Evolutionary conservation across 2,888 invertebrate genomes (phyloP).

Genomic region (Lacanobia wlatinum): DNA sequence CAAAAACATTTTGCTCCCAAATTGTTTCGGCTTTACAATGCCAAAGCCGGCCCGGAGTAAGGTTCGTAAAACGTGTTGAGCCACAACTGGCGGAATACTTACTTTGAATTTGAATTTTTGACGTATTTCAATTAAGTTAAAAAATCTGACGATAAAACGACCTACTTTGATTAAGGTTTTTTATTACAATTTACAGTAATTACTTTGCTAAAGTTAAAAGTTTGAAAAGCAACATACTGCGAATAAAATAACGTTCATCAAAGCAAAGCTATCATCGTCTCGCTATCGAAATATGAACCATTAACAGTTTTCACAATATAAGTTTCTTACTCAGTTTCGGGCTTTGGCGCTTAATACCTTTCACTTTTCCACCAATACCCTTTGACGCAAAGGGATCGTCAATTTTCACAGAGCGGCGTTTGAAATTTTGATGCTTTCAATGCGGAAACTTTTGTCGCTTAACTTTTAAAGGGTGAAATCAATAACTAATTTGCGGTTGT

Average conservation of each 20-base stretch:
- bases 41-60: constrained; percentile 35
- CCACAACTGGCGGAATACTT: constrained; percentile 37
- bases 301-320: constrained; percentile 7
- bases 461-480: constrained; percentile 44
- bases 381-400: constrained; percentile 37
- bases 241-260: too few relatives aligned
- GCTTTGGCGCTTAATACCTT: constrained; percentile 11
- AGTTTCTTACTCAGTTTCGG: constrained; percentile 16
- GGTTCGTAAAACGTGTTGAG: constrained; percentile 31
- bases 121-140: constrained; percentile 26
- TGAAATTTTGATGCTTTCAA: constrained; percentile 38
- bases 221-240: neutral
- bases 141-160: neutral
- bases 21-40: constrained; percentile 62
- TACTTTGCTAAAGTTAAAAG: neutral
- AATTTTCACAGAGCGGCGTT: constrained; percentile 27
- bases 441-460: constrained; percentile 39
- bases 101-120: constrained; percentile 33
- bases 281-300: constrained; percentile 15
- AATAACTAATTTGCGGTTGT: constrained; percentile 54
- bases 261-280: neutral
- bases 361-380: constrained; percentile 21
- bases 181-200: neutral
- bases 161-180: neutral
- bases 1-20: constrained; percentile 58